A percentile compares a stretch with the other conserved stretches of the same genome.
These are phyloP conservation scores for Andricus curvator DNA, from an alignment of 2,888 invertebrate species.

Conservation along the genomic window DNA sequence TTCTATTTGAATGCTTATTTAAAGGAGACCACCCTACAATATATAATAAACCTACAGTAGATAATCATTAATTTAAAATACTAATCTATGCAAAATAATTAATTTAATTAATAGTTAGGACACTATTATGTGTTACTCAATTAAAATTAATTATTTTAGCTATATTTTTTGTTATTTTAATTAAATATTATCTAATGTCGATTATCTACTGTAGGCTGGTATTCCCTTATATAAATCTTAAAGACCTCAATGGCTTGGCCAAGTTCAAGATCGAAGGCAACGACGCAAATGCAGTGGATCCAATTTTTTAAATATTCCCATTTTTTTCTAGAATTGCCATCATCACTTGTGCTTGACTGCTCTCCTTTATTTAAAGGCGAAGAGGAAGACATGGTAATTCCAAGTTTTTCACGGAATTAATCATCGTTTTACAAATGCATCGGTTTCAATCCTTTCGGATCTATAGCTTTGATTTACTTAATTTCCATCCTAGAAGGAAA, in stretches of 20 bases:
- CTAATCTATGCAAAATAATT: too few relatives aligned
- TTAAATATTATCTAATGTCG: too few relatives aligned
- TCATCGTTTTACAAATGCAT: constrained; percentile 3
- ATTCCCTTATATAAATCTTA: neutral
- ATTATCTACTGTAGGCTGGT: too few relatives aligned
- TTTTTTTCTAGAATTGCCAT: constrained; percentile 55
- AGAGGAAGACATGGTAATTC: constrained; percentile 62
- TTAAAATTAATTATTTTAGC: too few relatives aligned
- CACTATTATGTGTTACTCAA: too few relatives aligned
- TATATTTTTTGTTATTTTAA: too few relatives aligned
- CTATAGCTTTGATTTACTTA: neutral
- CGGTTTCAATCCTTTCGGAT: neutral
- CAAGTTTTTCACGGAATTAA: neutral
- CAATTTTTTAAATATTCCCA: constrained; percentile 93
- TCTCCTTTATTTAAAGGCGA: constrained; percentile 59
- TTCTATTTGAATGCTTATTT: neutral
- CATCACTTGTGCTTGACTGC: constrained; percentile 46
- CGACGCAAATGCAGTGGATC: constrained; percentile 98
- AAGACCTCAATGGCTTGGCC: constrained; percentile 97
- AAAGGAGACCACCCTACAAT: too few relatives aligned
- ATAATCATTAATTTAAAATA: too few relatives aligned
- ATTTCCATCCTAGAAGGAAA: constrained; percentile 10
- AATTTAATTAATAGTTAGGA: too few relatives aligned
- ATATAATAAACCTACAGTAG: too few relatives aligned
- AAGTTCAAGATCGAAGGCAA: constrained; percentile 98